These are phyloP conservation scores for Zaprionus ghesquierei DNA, from an alignment of 1,140 invertebrate species.

Conservation along the genomic window DNA sequence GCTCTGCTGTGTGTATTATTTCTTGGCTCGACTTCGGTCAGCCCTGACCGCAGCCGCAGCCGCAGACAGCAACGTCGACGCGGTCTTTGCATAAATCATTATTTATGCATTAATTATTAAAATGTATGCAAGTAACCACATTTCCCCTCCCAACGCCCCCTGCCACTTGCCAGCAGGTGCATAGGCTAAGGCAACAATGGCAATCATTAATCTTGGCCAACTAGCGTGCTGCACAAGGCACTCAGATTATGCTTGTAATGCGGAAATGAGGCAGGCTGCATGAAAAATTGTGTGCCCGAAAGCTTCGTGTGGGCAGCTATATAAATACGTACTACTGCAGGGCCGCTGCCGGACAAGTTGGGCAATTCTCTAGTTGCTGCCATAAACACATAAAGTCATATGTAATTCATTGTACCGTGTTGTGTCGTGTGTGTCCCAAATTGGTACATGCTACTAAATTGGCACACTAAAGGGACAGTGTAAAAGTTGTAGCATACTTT, in stretches of 20 bases:
- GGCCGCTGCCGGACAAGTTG: background rate
- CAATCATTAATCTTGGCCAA: conserved; percentile 32
- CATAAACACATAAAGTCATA: background rate
- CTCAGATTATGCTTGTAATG: conserved; percentile 37
- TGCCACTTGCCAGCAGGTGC: background rate
- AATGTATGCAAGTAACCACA: conserved; percentile 28
- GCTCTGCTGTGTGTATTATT: conserved; percentile 14
- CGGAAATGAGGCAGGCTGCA: conserved; percentile 26
- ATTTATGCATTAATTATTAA: conserved; percentile 70
- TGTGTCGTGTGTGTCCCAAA: background rate
- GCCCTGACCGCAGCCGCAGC: conserved; percentile 21
- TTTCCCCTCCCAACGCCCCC: background rate
- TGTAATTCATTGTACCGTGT: background rate
- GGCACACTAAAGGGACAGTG: background rate
- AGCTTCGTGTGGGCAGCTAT: background rate
- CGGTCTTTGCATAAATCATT: conserved; percentile 59
- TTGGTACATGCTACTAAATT: background rate
- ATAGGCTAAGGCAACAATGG: background rate
- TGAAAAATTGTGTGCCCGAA: conserved; percentile 21
- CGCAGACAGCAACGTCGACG: background rate
- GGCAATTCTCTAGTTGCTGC: background rate
- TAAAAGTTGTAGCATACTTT: background rate
- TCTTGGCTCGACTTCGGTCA: conserved; percentile 12
- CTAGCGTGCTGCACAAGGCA: conserved; percentile 11
- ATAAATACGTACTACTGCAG: background rate